A percentile compares a stretch with the other conserved stretches of the same genome.
These are phyloP conservation scores for Orientallactaga bullata DNA, from an alignment of 2,113 vertebrate species.

Conservation along the genomic window DNA sequence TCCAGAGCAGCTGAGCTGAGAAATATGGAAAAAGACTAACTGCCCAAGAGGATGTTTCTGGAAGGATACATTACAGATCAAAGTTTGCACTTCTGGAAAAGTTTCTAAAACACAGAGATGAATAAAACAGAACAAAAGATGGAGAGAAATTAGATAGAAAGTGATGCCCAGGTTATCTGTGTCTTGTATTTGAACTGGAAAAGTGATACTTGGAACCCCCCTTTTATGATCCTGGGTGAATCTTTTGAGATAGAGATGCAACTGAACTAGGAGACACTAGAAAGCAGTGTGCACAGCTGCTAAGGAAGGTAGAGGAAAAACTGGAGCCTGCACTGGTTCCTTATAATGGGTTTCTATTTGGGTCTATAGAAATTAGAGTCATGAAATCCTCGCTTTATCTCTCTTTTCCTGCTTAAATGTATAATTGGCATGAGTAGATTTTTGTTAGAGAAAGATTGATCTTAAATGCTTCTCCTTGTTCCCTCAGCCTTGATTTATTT, in stretches of 20 bases:
- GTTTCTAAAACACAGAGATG: background rate
- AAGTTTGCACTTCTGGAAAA: background rate
- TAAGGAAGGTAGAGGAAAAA: background rate
- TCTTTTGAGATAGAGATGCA: background rate
- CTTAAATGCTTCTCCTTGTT: background rate
- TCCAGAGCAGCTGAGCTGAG: background rate
- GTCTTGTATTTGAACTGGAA: background rate
- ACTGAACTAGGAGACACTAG: background rate
- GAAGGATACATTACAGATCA: background rate
- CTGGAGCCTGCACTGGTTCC: background rate
- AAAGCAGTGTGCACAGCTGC: background rate
- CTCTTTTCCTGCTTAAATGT: background rate
- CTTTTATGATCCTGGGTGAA: background rate
- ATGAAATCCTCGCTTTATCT: background rate
- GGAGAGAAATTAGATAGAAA: background rate
- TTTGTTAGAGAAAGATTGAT: background rate
- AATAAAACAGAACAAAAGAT: background rate
- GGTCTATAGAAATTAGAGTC: background rate
- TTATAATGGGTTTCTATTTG: background rate
- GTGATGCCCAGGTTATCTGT: background rate
- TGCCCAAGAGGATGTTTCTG: background rate
- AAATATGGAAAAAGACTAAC: background rate
- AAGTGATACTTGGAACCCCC: background rate
- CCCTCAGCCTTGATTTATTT: background rate
- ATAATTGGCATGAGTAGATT: background rate